phyloP scores from a whole-genome alignment of 2,888 invertebrate species.

The Amblyteles armatorius region DNA sequence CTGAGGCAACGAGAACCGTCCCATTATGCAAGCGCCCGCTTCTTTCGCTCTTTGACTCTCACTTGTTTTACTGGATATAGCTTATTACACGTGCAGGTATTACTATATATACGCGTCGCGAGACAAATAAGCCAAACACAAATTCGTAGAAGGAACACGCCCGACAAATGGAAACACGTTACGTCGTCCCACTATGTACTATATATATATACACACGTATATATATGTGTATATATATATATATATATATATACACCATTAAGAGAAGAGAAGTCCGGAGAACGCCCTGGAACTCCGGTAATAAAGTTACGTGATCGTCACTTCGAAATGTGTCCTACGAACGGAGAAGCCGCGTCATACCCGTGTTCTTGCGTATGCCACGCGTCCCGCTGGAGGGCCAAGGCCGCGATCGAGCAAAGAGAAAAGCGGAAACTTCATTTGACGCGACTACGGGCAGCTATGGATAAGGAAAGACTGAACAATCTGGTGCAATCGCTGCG shows the following conservation, averaged over 20 bases:
- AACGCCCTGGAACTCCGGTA: constrained; percentile 42
- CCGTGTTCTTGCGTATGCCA: not conserved
- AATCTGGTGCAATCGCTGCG: constrained; percentile 30
- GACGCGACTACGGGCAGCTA: constrained; percentile 8
- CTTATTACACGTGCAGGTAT: not conserved
- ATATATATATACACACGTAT: too few species aligned
- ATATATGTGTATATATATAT: too few species aligned
- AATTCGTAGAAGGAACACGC: constrained; percentile 36
- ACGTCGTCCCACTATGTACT: not conserved
- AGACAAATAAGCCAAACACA: constrained; percentile 26
- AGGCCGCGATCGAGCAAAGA: constrained; percentile 33
- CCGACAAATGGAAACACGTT: constrained; percentile 27
- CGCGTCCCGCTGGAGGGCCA: constrained; percentile 29
- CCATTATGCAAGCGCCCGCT: constrained; percentile 32
- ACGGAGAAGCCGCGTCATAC: not conserved
- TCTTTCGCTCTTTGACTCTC: constrained; percentile 53
- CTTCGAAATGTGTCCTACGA: constrained; percentile 27
- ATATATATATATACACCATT: constrained; percentile 4
- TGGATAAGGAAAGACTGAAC: not conserved
- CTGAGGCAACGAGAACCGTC: constrained; percentile 38
- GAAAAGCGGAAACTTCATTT: constrained; percentile 44
- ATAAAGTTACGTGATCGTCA: constrained; percentile 39
- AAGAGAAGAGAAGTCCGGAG: constrained; percentile 25
- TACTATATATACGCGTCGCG: not conserved
- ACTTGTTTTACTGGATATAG: constrained; percentile 7